Evolutionary conservation across 2,113 vertebrate genomes (phyloP).

Genomic region (Ailuropoda melanoleuca): DNA sequence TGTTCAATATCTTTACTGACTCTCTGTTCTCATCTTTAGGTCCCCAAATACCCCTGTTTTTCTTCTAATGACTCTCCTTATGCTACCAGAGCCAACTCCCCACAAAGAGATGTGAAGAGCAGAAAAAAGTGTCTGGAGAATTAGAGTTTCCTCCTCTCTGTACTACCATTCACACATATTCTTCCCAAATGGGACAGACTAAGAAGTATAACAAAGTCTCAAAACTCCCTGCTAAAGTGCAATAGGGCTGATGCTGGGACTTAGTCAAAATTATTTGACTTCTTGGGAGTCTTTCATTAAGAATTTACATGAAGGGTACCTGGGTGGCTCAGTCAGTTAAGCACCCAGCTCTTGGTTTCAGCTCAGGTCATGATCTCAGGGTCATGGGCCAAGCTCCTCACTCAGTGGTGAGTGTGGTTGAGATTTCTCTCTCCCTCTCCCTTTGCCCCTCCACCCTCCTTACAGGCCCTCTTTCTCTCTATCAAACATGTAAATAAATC

Average conservation of each 20-base stretch:
- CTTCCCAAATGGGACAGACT: neutral
- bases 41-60: neutral
- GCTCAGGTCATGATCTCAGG: neutral
- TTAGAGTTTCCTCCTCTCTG: neutral
- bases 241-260: neutral
- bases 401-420: neutral
- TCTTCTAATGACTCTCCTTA: neutral
- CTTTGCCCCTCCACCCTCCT: neutral
- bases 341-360: neutral
- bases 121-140: neutral
- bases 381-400: neutral
- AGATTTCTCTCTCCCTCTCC: neutral
- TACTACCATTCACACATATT: neutral
- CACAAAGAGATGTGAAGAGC: neutral
- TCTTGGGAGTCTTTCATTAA: neutral
- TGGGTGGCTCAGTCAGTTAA: neutral
- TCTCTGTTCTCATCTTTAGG: neutral
- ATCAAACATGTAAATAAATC: neutral
- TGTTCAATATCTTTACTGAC: neutral
- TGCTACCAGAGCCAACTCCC: neutral
- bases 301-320: neutral
- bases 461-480: neutral
- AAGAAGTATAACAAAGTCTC: neutral
- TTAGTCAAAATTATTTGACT: neutral
- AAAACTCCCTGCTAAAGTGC: neutral